These are phyloP conservation scores for Chorisops tibialis DNA, from an alignment of 2,888 invertebrate genomes.

Conservation along the genomic window DNA sequence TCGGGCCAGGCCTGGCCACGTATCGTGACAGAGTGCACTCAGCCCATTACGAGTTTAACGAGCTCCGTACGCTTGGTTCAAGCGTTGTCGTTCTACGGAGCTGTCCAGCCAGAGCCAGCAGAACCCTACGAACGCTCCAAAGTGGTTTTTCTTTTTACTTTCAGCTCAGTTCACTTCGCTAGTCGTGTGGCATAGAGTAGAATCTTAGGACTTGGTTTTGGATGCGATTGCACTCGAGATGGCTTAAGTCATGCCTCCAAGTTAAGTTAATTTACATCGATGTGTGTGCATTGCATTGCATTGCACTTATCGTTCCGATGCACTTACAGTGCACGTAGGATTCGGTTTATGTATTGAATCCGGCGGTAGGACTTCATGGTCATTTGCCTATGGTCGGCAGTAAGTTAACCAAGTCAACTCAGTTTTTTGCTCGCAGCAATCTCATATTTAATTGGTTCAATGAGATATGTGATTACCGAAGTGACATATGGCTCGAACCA, in stretches of 20 bases:
- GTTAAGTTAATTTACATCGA: not conserved
- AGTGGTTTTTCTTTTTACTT: conserved; percentile 1
- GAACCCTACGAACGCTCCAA: not conserved
- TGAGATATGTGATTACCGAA: no score
- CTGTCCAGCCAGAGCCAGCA: not conserved
- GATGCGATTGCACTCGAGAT: conserved; percentile 9
- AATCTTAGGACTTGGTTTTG: not conserved
- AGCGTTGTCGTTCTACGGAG: not conserved
- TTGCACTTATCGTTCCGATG: not conserved
- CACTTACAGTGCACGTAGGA: not conserved
- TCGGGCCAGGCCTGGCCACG: not conserved
- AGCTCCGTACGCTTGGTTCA: not conserved
- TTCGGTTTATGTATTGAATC: not conserved
- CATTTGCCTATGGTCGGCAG: not conserved
- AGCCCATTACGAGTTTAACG: conserved; percentile 5
- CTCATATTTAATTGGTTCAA: no score
- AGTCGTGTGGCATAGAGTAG: not conserved
- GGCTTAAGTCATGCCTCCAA: not conserved
- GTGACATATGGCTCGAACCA: no score
- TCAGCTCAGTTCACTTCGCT: conserved; percentile 5
- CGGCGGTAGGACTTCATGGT: not conserved
- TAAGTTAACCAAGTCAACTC: not conserved
- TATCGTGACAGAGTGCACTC: not conserved
- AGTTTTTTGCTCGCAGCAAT: no score
- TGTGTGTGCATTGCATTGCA: no score